These are phyloP conservation scores for Epirrita christyi DNA, from an alignment of 2,888 invertebrate species.

Conservation along the genomic window DNA sequence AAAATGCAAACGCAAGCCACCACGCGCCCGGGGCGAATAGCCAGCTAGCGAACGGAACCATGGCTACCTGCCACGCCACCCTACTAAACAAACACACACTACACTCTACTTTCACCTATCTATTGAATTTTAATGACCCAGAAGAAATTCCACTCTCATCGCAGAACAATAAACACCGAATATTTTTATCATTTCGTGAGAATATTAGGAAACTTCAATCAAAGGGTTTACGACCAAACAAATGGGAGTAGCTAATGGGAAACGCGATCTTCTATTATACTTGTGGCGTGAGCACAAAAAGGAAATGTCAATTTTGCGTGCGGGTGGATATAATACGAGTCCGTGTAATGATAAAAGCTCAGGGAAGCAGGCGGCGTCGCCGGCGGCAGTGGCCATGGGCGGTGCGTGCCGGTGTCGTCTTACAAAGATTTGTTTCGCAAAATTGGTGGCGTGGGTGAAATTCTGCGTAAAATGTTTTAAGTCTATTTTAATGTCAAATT, in stretches of 20 bases:
- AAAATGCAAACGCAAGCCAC: slow-evolving; percentile 66
- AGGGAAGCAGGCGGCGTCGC: slow-evolving; percentile 28
- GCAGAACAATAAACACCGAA: slow-evolving; percentile 39
- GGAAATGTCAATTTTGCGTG: slow-evolving; percentile 66
- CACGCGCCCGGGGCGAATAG: slow-evolving; percentile 48
- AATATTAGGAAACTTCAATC: slow-evolving; percentile 48
- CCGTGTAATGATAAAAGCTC: slow-evolving; percentile 49
- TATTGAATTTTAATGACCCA: slow-evolving; percentile 51
- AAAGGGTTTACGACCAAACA: slow-evolving; percentile 53
- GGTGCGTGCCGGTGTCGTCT: slow-evolving; percentile 30
- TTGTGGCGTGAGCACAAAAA: slow-evolving; percentile 53
- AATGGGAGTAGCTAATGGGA: slow-evolving; percentile 56
- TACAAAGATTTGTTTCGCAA: slow-evolving; percentile 46
- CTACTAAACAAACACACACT: slow-evolving; percentile 56
- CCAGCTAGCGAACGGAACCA: slow-evolving; percentile 51
- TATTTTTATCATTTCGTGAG: slow-evolving; percentile 53
- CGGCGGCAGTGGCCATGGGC: slow-evolving; percentile 31
- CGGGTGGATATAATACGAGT: slow-evolving; percentile 50
- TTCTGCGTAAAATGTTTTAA: slow-evolving; percentile 41
- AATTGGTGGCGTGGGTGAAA: slow-evolving; percentile 44
- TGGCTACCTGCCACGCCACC: slow-evolving; percentile 52
- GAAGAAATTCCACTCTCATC: slow-evolving; percentile 29
- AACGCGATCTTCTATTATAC: slow-evolving; percentile 52
- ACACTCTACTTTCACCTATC: slow-evolving; percentile 49
- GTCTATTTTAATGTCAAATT: slow-evolving; percentile 14